A percentile compares a stretch with the other conserved stretches of the same genome.
Conservation (phyloP, 2,888 invertebrate species). For the Drosophila paracracens region DNA sequence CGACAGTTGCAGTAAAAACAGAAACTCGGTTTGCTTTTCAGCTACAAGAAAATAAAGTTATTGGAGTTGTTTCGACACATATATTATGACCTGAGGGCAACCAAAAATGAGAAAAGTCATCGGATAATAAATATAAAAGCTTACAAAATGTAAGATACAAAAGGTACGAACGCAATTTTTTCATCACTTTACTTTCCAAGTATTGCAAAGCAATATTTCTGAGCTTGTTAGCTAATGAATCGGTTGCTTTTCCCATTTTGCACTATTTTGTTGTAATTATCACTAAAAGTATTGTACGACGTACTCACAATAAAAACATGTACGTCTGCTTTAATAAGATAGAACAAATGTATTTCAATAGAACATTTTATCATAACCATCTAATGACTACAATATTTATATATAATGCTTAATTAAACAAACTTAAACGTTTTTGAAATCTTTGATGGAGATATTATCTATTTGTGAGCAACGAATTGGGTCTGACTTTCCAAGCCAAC, state of each 20-base stretch:
- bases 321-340: no score
- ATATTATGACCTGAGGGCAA: background rate
- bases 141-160: background rate
- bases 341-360: background rate
- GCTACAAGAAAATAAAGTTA: constrained; percentile 1
- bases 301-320: no score
- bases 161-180: background rate
- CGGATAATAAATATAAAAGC: background rate
- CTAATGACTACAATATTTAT: background rate
- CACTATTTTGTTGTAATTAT: background rate
- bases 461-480: background rate
- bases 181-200: background rate
- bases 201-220: background rate
- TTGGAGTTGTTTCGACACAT: background rate
- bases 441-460: background rate
- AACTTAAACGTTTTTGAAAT: background rate
- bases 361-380: background rate
- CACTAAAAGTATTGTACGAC: no score
- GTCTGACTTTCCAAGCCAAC: background rate
- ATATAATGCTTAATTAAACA: background rate
- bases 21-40: constrained; percentile 13
- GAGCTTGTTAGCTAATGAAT: background rate
- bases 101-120: background rate
- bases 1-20: constrained; percentile 54
- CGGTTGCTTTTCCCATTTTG: no score